Evolutionary conservation across 2,113 vertebrate genomes (phyloP).

Genomic region (Syngnathus floridae): DNA sequence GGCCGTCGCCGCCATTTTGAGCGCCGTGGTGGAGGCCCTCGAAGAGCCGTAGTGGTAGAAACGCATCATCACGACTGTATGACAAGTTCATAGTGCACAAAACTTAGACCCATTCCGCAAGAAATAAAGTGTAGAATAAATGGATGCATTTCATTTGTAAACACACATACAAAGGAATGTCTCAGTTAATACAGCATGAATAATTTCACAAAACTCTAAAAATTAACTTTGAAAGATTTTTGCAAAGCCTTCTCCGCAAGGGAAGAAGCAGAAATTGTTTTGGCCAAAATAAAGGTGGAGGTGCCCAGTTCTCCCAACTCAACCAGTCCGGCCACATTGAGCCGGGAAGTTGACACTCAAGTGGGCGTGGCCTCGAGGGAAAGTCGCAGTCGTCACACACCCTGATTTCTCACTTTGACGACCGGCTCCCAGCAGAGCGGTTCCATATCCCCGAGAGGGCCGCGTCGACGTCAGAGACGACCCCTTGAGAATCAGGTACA

Average conservation of each 20-base stretch:
- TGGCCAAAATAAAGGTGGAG: neutral
- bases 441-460: neutral
- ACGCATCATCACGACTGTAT: neutral
- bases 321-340: slow-evolving; percentile 57
- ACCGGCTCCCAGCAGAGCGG: neutral
- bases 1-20: slow-evolving; percentile 75
- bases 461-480: too few relatives aligned
- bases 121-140: slow-evolving; percentile 2
- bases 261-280: neutral
- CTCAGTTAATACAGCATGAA: neutral
- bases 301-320: neutral
- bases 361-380: slow-evolving; percentile 18
- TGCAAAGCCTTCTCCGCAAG: neutral
- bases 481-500: neutral
- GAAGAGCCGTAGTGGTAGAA: slow-evolving; percentile 25
- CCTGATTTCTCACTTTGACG: neutral
- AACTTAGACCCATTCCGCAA: neutral
- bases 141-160: neutral
- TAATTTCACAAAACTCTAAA: neutral
- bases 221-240: neutral
- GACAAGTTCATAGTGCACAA: neutral
- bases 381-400: slow-evolving; percentile 1
- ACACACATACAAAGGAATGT: neutral
- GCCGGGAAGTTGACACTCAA: slow-evolving; percentile 9
- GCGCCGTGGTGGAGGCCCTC: slow-evolving; percentile 70